Conservation (phyloP, 2,797 vertebrate species). For the Pseudocheirus occidentalis region DNA sequence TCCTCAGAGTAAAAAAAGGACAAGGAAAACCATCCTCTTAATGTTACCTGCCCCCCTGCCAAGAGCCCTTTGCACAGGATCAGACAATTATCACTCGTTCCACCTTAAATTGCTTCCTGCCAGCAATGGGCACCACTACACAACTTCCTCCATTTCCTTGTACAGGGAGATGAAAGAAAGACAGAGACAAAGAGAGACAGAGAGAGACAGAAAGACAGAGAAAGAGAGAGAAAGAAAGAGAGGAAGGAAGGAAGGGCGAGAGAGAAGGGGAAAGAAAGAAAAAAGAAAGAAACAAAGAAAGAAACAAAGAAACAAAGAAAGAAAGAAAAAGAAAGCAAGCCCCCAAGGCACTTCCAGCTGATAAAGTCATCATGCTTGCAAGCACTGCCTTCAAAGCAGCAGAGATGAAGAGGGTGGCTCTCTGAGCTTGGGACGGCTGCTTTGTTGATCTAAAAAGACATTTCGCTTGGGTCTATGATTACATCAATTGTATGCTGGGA, state of each 20-base stretch:
- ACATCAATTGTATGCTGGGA: constrained; percentile 62
- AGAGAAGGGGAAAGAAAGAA: constrained; percentile 83
- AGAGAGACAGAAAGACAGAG: constrained; percentile 82
- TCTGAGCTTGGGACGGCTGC: constrained; percentile 49
- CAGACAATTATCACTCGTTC: constrained; percentile 88
- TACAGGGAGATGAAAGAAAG: constrained; percentile 83
- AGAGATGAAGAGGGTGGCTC: constrained; percentile 79
- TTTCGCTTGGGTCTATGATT: constrained; percentile 53
- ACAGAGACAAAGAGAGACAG: constrained; percentile 82
- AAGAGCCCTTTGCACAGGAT: constrained; percentile 87
- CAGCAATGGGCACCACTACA: constrained; percentile 85
- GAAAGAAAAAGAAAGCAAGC: constrained; percentile 81
- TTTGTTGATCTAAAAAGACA: constrained; percentile 69
- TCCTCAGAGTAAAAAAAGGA: constrained; percentile 62
- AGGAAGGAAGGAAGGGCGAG: no score
- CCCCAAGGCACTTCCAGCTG: constrained; percentile 75
- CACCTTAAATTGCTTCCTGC: constrained; percentile 87
- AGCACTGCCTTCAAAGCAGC: constrained; percentile 81
- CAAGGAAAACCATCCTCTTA: constrained; percentile 79
- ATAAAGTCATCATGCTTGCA: constrained; percentile 84
- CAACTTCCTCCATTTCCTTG: constrained; percentile 81
- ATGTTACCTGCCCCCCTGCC: constrained; percentile 80
- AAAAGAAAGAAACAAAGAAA: constrained; percentile 81
- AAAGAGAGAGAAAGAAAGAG: no score
- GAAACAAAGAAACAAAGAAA: constrained; percentile 83